phyloP scores from a whole-genome alignment of 2,113 vertebrate genomes.

The Oncorhynchus keta region DNA sequence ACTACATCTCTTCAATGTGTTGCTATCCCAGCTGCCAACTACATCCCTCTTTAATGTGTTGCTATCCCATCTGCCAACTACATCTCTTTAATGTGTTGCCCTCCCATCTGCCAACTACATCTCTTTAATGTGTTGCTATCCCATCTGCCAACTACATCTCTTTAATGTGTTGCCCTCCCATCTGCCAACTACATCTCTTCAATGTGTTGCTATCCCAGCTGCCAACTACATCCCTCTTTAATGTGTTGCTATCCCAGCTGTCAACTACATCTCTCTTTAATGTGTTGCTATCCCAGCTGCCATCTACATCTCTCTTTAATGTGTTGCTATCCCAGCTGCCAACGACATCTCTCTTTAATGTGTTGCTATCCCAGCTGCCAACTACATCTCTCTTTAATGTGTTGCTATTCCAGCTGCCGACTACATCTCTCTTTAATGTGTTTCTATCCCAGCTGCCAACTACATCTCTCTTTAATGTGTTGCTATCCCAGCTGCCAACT shows the following conservation, averaged over 20 bases:
- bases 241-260: slow-evolving; percentile 1
- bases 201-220: background rate
- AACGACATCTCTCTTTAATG: slow-evolving; percentile 14
- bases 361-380: slow-evolving; percentile 5
- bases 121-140: background rate
- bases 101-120: slow-evolving; percentile 5
- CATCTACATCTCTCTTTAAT: background rate
- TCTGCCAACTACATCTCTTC: slow-evolving; percentile 1
- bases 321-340: slow-evolving; percentile 2
- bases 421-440: slow-evolving; percentile 13
- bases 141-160: slow-evolving; percentile 2
- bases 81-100: slow-evolving; percentile 11
- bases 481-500: too few relatives aligned
- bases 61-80: too few relatives aligned
- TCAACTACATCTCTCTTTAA: slow-evolving; percentile 13
- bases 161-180: background rate
- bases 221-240: background rate
- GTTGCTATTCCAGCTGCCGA: slow-evolving; percentile 1
- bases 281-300: background rate
- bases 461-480: too few relatives aligned
- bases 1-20: too few relatives aligned
- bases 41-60: too few relatives aligned
- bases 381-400: slow-evolving; percentile 16
- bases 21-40: too few relatives aligned
- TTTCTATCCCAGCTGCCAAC: background rate